Base-by-base conservation (phyloP, 2,888 invertebrate genomes). In the Spodoptera picta region DNA sequence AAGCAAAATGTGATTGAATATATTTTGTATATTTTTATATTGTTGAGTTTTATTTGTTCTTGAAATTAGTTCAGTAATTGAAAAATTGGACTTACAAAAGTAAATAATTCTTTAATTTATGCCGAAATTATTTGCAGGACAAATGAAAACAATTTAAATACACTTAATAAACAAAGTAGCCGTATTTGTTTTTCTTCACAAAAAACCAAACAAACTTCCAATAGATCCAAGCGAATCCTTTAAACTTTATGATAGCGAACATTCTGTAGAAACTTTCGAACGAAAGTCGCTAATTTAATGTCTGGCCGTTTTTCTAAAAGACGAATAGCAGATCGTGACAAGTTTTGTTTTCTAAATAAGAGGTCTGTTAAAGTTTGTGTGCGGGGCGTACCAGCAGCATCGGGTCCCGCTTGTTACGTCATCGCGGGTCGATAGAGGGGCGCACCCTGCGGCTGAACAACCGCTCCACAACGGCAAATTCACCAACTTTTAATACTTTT, bases 391-490 rank as follows among this genome's bases (percentile, higher is more conserved):
- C 75, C 68, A 77, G 48, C 70, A 72, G 76, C 70, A 74, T 80
- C 75, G 75, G 77, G 79, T 73, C 76, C 80, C 81, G 78, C 65
- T 70, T 51, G 87, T 92, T 91, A 85, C 91, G 90, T 91, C 90
- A 91, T 76, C 71, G 73, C 80, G 83, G 91, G 90, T 92, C 92
- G 92, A 92, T 89, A 87, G 64, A 76, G 73, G 59, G 82, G 84
- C 86, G 83, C 90, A 84, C 89, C 88, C 84, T 72, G 80, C 82
- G 79, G 80, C 84, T 81, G 69, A 66, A 69, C 76, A 75, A 75
- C 70, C 75, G 69, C 75, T 69, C 68, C 72, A 66, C 75, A 60
- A 70, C 83, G 75, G 81, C 83, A 80, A 86, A 83, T 83, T 84
- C 82, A 72, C 79, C 79, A 87, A 88, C 83, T 87, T 89, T 85